Conservation (phyloP, 2,113 vertebrate genomes). For the Chionomys nivalis region DNA sequence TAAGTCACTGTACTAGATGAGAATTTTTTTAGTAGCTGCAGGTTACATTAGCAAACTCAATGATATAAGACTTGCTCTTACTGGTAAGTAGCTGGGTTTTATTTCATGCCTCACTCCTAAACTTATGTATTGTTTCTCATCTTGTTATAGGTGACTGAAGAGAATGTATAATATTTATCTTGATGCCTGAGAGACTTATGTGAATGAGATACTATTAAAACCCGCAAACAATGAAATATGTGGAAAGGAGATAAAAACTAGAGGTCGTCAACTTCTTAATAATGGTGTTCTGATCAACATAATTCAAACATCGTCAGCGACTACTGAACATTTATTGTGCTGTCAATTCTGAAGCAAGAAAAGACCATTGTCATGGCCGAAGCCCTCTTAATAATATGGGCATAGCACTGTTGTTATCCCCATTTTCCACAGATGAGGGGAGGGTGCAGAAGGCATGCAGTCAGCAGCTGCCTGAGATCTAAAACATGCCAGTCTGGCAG, state of each 20-base stretch:
- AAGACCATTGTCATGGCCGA: background rate
- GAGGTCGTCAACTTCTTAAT: background rate
- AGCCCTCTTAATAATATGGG: background rate
- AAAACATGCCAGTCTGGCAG: background rate
- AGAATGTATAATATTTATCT: constrained; percentile 62
- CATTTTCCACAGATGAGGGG: background rate
- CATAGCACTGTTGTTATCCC: background rate
- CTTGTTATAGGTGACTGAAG: background rate
- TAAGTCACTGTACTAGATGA: background rate
- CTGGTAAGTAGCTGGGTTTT: background rate
- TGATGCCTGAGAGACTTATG: constrained; percentile 73
- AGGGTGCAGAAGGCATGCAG: background rate
- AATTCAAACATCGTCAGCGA: background rate
- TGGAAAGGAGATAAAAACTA: background rate
- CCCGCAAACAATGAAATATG: constrained; percentile 64
- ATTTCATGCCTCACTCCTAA: background rate
- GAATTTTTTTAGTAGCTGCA: background rate
- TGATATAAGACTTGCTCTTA: background rate
- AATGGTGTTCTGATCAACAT: background rate
- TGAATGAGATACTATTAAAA: constrained; percentile 74
- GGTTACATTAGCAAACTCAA: background rate
- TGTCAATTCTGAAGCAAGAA: background rate
- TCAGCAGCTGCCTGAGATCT: background rate
- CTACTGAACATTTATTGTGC: background rate
- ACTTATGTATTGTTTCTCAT: background rate